Percentiles rank a stretch among this genome's conserved stretches.
phyloP scores from a whole-genome alignment of 1,140 invertebrate genomes.

The Kradibia gibbosae region DNA sequence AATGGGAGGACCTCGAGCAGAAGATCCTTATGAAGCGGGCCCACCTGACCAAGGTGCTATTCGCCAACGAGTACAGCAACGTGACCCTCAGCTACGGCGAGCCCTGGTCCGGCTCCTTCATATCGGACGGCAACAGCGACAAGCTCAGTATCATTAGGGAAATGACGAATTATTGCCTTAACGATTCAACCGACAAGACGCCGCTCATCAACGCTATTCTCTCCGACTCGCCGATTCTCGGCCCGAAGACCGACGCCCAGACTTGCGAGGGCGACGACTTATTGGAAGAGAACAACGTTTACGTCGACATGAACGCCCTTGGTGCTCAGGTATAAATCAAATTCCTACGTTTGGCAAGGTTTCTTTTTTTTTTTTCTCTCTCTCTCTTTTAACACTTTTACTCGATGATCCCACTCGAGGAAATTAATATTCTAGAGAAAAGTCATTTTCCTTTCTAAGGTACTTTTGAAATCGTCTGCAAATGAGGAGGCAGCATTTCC shows the following conservation, averaged over 20 bases:
- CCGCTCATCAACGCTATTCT: conserved; percentile 65
- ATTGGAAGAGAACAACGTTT: conserved; percentile 61
- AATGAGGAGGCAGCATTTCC: too few relatives aligned
- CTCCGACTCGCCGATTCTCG: conserved; percentile 64
- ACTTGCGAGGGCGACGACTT: conserved; percentile 40
- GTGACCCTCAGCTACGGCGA: conserved; percentile 37
- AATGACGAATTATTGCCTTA: conserved; percentile 55
- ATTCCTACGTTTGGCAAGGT: too few relatives aligned
- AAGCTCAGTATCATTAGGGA: conserved; percentile 32
- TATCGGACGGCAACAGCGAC: background rate
- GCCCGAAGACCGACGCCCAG: conserved; percentile 54
- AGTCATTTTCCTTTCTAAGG: too few relatives aligned
- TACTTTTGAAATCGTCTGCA: too few relatives aligned
- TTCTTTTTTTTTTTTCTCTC: too few relatives aligned
- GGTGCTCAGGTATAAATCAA: conserved; percentile 42
- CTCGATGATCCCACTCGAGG: too few relatives aligned
- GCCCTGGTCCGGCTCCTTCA: background rate
- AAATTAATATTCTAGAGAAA: too few relatives aligned
- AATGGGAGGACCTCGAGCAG: conserved; percentile 73
- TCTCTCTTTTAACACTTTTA: too few relatives aligned
- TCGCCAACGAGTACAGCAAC: conserved; percentile 57
- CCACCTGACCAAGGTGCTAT: conserved; percentile 59
- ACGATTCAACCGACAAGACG: conserved; percentile 58
- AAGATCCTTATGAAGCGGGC: conserved; percentile 67
- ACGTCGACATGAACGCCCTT: conserved; percentile 64